phyloP scores from a whole-genome alignment of 2,113 vertebrate species.

The Anhinga rufa region DNA sequence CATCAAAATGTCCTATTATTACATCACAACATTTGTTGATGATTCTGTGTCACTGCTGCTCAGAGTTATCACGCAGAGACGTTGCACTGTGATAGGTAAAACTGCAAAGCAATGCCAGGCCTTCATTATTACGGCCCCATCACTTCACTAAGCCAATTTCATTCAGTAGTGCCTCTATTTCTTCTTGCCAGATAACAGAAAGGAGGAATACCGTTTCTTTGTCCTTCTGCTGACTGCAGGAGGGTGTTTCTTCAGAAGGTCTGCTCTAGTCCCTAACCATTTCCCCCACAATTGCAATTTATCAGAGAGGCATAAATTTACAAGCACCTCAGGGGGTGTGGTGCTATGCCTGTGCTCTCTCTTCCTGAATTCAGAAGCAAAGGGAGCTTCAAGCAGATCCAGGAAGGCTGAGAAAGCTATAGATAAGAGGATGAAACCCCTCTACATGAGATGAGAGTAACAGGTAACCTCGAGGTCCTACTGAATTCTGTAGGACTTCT shows the following conservation, averaged over 20 bases:
- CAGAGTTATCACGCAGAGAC: background rate
- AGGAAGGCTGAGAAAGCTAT: background rate
- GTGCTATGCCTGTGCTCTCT: background rate
- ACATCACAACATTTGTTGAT: background rate
- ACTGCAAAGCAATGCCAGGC: background rate
- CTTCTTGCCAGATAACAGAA: background rate
- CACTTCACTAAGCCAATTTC: background rate
- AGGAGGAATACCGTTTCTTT: background rate
- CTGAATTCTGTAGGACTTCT: background rate
- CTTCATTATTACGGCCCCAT: background rate
- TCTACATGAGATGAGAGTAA: background rate
- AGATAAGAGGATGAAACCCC: background rate
- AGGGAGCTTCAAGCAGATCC: background rate
- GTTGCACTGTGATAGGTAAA: background rate
- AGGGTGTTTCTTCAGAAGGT: background rate
- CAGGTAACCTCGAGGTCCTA: background rate
- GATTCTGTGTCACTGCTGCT: background rate
- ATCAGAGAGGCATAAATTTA: background rate
- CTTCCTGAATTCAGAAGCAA: background rate
- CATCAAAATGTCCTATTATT: background rate
- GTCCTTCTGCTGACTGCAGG: background rate
- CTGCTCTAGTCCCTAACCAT: background rate
- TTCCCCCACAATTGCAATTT: background rate
- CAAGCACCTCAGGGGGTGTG: background rate
- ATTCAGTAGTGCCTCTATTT: background rate